Evolutionary conservation across 92 coral and sea anemone genomes (phyloP).

Genomic region (Parazoanthus swiftii): DNA sequence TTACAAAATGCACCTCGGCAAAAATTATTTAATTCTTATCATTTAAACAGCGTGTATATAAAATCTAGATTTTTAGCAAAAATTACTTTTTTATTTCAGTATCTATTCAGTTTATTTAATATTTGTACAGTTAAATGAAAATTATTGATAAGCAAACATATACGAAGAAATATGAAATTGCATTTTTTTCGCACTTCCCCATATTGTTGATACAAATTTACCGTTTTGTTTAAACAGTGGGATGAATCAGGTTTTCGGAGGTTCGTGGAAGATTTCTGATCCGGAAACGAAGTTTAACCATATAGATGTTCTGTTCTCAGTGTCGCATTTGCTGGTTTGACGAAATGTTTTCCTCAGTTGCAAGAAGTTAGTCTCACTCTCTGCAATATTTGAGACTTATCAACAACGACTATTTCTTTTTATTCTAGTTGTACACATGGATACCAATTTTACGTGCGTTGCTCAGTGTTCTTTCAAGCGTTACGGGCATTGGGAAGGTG

Average conservation of each 20-base stretch:
- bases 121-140: not conserved
- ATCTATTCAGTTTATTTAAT: too few species aligned
- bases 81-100: too few species aligned
- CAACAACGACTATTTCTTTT: not conserved
- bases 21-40: too few species aligned
- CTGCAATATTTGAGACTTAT: not conserved
- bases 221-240: not conserved
- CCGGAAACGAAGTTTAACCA: not conserved
- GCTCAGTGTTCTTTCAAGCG: not conserved
- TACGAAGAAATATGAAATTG: not conserved
- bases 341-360: not conserved
- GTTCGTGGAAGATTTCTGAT: not conserved
- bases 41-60: too few species aligned
- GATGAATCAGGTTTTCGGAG: not conserved
- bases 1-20: too few species aligned
- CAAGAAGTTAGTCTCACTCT: too few species aligned
- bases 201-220: not conserved
- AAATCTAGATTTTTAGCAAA: too few species aligned
- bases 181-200: not conserved
- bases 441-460: not conserved
- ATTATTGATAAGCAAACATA: not conserved
- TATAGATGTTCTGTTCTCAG: too few species aligned
- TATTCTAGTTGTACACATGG: not conserved
- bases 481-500: not conserved
- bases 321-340: not conserved